phyloP scores from a whole-genome alignment of 2,797 vertebrate genomes.

The Ptychadena robeensis region DNA sequence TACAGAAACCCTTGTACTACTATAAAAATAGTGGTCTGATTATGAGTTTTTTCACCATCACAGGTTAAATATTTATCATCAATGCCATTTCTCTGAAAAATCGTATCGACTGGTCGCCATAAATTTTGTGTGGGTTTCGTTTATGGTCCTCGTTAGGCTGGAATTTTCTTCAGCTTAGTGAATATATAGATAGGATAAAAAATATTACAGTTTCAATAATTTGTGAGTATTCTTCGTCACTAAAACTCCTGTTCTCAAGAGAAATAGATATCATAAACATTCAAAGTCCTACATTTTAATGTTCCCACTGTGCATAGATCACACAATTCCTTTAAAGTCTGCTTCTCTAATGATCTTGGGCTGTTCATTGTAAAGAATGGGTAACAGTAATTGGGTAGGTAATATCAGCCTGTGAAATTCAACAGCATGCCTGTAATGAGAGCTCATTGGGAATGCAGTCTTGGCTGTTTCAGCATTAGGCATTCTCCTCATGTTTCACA shows the following conservation, averaged over 20 bases:
- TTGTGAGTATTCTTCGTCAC: neutral
- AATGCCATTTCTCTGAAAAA: too few species aligned
- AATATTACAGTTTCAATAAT: neutral
- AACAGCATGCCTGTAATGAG: slow-evolving; percentile 77
- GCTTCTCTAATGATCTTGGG: slow-evolving; percentile 20
- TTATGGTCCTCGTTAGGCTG: too few species aligned
- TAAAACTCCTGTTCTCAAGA: neutral
- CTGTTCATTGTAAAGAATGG: slow-evolving; percentile 44
- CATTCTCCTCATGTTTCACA: slow-evolving; percentile 82
- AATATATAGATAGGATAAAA: neutral
- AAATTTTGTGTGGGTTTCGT: too few species aligned
- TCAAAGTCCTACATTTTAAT: neutral
- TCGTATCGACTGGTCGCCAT: too few species aligned
- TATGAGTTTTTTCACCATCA: too few species aligned
- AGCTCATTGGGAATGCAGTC: slow-evolving; percentile 78
- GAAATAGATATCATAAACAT: neutral
- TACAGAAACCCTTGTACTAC: too few species aligned
- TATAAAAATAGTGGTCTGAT: too few species aligned
- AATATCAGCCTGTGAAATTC: slow-evolving; percentile 66
- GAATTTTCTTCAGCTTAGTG: too few species aligned
- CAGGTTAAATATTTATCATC: too few species aligned
- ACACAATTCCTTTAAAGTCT: slow-evolving; percentile 7
- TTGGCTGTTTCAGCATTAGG: slow-evolving; percentile 72
- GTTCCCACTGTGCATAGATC: neutral
- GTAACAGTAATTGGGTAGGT: slow-evolving; percentile 58